Evolutionary conservation across 2,797 vertebrate species (phyloP).

Genomic region (Acrocephalus scirpaceus): DNA sequence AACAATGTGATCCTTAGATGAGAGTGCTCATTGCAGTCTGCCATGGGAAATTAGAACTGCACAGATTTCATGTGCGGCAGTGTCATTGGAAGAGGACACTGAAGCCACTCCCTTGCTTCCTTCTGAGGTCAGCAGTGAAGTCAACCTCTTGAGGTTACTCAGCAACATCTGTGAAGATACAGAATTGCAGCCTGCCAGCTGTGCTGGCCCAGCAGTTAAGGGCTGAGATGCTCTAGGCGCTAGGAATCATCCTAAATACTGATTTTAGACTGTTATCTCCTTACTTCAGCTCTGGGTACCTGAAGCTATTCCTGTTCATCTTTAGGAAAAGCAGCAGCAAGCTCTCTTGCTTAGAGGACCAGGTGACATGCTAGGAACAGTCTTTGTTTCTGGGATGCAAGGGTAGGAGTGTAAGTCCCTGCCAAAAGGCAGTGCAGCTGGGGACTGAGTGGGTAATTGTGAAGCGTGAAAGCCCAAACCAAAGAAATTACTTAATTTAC

Average conservation of each 20-base stretch:
- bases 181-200: background rate
- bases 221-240: background rate
- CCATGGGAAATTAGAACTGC: background rate
- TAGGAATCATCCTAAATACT: background rate
- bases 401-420: background rate
- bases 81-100: background rate
- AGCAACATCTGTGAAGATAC: background rate
- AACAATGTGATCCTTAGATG: conserved; percentile 3
- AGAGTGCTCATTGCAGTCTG: background rate
- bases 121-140: background rate
- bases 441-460: background rate
- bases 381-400: background rate
- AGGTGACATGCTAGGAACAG: background rate
- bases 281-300: background rate
- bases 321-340: background rate
- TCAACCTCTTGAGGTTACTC: background rate
- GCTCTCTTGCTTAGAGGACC: background rate
- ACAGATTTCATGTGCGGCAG: background rate
- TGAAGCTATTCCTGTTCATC: background rate
- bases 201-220: background rate
- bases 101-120: background rate
- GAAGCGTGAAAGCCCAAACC: background rate
- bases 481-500: background rate
- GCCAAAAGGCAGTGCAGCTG: background rate
- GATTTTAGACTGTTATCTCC: background rate